phyloP scores from a whole-genome alignment of 1,140 invertebrate genomes.

The Hycleus phaleratus region DNA sequence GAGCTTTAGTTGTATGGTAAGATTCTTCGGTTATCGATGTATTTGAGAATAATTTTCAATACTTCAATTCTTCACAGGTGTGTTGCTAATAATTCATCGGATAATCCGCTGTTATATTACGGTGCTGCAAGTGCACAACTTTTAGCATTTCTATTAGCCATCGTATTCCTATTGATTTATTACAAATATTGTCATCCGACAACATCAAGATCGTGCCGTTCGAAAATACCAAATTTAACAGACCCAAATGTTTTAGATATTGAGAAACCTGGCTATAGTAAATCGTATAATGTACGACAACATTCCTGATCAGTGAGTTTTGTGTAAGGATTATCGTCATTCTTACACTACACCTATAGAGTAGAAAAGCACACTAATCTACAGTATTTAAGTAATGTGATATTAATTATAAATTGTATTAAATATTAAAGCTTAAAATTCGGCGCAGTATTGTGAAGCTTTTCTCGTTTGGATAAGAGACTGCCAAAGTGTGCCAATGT shows the following conservation, averaged over 20 bases:
- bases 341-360: neutral
- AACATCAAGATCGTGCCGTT: constrained; percentile 29
- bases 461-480: constrained; percentile 6
- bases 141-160: constrained; percentile 41
- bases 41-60: neutral
- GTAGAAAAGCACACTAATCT: neutral
- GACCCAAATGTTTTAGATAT: constrained; percentile 24
- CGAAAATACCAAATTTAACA: constrained; percentile 27
- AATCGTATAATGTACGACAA: constrained; percentile 32
- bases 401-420: constrained; percentile 1
- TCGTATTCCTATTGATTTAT: constrained; percentile 44
- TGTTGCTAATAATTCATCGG: constrained; percentile 36
- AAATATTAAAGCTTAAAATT: neutral
- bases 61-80: constrained; percentile 28
- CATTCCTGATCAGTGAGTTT: constrained; percentile 34
- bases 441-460: neutral
- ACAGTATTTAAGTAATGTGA: neutral
- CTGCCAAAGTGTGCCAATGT: constrained; percentile 22
- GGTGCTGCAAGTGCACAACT: constrained; percentile 38
- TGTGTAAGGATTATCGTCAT: constrained; percentile 17
- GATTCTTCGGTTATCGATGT: constrained; percentile 1
- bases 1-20: constrained; percentile 44
- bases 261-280: constrained; percentile 36
- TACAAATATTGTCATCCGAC: constrained; percentile 45
- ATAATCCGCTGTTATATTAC: constrained; percentile 39